Percentiles rank a stretch among this genome's conserved stretches.
Evolutionary conservation across 1,140 invertebrate species (phyloP).

Genomic region (Drosophila tropicalis): DNA sequence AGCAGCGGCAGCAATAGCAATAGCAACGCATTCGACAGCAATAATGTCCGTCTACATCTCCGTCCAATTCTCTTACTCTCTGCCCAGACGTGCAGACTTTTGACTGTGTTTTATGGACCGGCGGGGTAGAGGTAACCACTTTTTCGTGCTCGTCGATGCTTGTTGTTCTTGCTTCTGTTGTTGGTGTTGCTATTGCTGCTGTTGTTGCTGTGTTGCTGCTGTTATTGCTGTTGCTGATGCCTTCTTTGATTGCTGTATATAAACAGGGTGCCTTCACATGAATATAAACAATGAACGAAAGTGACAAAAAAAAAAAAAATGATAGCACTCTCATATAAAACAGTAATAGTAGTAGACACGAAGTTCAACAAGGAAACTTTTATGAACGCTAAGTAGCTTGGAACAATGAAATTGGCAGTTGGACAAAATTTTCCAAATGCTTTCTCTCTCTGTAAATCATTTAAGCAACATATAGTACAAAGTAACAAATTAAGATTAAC

Average conservation of each 20-base stretch:
- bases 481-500: neutral
- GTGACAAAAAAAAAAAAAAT: constrained; percentile 1
- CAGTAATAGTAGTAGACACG: neutral
- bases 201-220: constrained; percentile 26
- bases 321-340: constrained; percentile 1
- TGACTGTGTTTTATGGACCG: constrained; percentile 55
- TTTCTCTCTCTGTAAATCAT: neutral
- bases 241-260: constrained; percentile 69
- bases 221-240: constrained; percentile 35
- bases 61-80: constrained; percentile 24
- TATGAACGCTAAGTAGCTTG: neutral
- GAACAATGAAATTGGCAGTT: neutral
- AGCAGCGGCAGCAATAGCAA: constrained; percentile 28
- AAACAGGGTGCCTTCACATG: constrained; percentile 62
- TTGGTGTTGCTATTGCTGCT: constrained; percentile 43
- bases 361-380: neutral
- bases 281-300: neutral
- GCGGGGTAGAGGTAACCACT: constrained; percentile 62
- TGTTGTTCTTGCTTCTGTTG: constrained; percentile 34
- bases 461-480: neutral
- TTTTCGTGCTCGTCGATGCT: constrained; percentile 72
- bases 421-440: neutral
- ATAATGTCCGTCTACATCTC: constrained; percentile 63
- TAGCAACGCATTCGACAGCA: constrained; percentile 47
- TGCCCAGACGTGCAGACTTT: constrained; percentile 77